A percentile compares a stretch with the other conserved stretches of the same genome.
phyloP scores from a whole-genome alignment of 2,888 invertebrate species.

The Monoplex corrugatus region DNA sequence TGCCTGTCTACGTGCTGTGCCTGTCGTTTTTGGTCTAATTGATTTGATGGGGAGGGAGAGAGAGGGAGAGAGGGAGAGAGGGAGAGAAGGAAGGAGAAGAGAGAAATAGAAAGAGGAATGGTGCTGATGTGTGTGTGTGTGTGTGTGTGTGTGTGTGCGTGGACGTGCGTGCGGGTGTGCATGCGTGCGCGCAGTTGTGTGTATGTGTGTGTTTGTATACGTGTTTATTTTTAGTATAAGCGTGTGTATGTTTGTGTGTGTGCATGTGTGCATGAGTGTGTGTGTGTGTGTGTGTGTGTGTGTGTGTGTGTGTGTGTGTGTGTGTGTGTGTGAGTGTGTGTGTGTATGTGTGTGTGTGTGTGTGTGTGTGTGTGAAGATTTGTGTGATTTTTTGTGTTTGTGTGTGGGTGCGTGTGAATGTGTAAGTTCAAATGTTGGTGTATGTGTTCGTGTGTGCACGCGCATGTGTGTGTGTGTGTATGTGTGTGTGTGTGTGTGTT shows the following conservation, averaged over 20 bases:
- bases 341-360: constrained; percentile 7
- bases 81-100: background rate
- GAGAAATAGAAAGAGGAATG: background rate
- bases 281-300: background rate
- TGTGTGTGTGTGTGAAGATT: background rate
- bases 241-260: background rate
- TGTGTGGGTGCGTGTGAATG: no score
- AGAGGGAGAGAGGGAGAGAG: constrained; percentile 22
- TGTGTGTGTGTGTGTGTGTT: no score
- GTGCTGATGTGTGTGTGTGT: background rate
- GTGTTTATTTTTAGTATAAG: background rate
- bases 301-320: background rate
- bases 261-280: background rate
- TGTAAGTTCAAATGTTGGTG: no score
- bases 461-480: no score
- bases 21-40: no score
- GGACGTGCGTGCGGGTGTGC: background rate
- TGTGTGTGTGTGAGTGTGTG: background rate
- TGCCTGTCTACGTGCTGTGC: no score
- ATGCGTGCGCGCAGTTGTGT: background rate
- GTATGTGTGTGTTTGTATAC: background rate
- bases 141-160: background rate
- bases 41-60: background rate
- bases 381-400: no score
- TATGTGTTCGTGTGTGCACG: no score